Evolutionary conservation across 2,888 invertebrate genomes (phyloP).

Genomic region (Malthinus seriepunctatus): DNA sequence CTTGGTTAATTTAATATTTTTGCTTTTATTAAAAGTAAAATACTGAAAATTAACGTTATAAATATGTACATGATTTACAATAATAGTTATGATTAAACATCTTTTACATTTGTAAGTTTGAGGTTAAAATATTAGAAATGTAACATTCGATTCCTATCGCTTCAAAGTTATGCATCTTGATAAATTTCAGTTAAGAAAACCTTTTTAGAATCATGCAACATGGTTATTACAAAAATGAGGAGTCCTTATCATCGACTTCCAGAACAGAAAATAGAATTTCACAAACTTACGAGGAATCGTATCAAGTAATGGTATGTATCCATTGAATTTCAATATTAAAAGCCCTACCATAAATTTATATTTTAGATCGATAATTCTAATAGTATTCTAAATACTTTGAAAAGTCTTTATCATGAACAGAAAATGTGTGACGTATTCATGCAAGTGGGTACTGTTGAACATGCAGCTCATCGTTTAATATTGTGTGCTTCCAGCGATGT

Average conservation of each 20-base stretch:
- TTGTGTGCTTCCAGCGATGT: conserved; percentile 94
- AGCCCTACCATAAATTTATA: conserved; percentile 2
- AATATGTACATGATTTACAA: too few relatives aligned
- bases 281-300: conserved; percentile 25
- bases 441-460: conserved; percentile 79
- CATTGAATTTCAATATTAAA: background rate
- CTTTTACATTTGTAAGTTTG: too few relatives aligned
- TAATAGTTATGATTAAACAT: too few relatives aligned
- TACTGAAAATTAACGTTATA: too few relatives aligned
- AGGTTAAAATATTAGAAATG: too few relatives aligned
- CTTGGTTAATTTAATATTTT: too few relatives aligned
- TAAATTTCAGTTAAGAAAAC: background rate
- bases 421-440: conserved; percentile 89
- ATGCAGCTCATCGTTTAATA: conserved; percentile 88
- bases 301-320: conserved; percentile 28
- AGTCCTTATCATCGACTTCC: conserved; percentile 14
- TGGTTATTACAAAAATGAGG: conserved; percentile 12
- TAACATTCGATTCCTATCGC: too few relatives aligned
- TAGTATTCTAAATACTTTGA: conserved; percentile 80
- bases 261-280: conserved; percentile 7
- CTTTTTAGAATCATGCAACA: conserved; percentile 17
- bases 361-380: conserved; percentile 82
- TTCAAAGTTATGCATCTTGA: too few relatives aligned
- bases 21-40: too few relatives aligned
- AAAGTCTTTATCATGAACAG: conserved; percentile 80